Evolutionary conservation across 2,797 vertebrate species (phyloP), one percentile per base, ranked within the genome.

Genomic region (Holocentrus rufus): DNA sequence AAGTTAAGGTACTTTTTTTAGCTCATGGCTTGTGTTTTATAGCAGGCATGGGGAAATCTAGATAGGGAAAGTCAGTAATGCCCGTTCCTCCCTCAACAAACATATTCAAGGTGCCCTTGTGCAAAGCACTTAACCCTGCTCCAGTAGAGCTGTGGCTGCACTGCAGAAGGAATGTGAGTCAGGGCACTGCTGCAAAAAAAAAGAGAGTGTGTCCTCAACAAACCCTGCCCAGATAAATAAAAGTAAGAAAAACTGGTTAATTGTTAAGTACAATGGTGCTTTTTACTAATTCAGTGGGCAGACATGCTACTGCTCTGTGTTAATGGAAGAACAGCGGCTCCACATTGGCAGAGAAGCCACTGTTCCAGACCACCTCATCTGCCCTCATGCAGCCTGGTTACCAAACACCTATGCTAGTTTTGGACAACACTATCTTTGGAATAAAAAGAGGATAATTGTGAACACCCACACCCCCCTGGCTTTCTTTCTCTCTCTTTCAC

Each of bases 281-380:
- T 90, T 92, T 92, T 79, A 88, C 57, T 72, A 66, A 77, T 81
- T 69, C 80, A 74, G 74, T n/a, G 58, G 81, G 86, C 88, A 88
- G 89, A 82, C 89, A 76, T 72, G 87, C 83, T 88, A 82, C 90
- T 85, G 87, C 84, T 74, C 82, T 69, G 82, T 87, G 85, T 89
- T 87, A 82, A 84, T 91, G 86, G 89, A 91, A 89, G 89, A 88
- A 90, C 83, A 82, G 87, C 88, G 87, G 88, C 69, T 87, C 86
- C 81, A 74, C 64, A 71, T 86, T 90, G 90, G 91, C 89, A 89
- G 74, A 30, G 1, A n/a, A 54, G 53, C 69, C n/a, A 7, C 81
- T 84, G 84, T 91, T 91, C 92, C 90, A 91, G 88, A 90, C 92
- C 87, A 81, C 90, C 87, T 88, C 89, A 87, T 91, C 83, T 86